These are phyloP conservation scores for Psococerastis gibbosa DNA, from an alignment of 2,888 invertebrate species.

Conservation along the genomic window DNA sequence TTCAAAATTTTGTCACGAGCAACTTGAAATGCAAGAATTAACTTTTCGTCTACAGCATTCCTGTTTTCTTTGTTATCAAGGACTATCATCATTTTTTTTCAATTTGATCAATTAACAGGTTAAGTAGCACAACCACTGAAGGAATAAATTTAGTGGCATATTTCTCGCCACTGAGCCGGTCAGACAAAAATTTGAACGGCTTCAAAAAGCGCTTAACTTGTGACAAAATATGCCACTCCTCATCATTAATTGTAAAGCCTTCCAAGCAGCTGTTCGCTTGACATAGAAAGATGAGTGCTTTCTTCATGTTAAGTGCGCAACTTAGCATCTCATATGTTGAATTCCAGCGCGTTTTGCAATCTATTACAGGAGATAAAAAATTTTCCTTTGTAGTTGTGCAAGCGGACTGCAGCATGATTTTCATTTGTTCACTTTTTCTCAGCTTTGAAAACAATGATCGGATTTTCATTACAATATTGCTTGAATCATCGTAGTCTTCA, in stretches of 20 bases:
- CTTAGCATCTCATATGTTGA: slow-evolving; percentile 15
- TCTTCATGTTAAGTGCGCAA: slow-evolving; percentile 14
- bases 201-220: slow-evolving; percentile 11
- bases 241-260: slow-evolving; percentile 3
- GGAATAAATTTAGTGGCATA: slow-evolving; percentile 17
- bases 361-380: slow-evolving; percentile 12
- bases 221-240: slow-evolving; percentile 11
- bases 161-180: slow-evolving; percentile 15
- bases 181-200: slow-evolving; percentile 10
- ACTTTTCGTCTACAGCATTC: slow-evolving; percentile 15
- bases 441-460: slow-evolving; percentile 14
- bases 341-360: slow-evolving; percentile 15
- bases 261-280: slow-evolving; percentile 4
- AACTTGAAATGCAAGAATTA: slow-evolving; percentile 17
- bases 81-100: slow-evolving; percentile 14
- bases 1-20: slow-evolving; percentile 18
- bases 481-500: slow-evolving; percentile 4
- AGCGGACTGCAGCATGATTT: slow-evolving; percentile 14
- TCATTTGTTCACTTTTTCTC: slow-evolving; percentile 14
- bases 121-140: slow-evolving; percentile 16
- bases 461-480: slow-evolving; percentile 14
- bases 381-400: slow-evolving; percentile 13
- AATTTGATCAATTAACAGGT: slow-evolving; percentile 17
- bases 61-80: slow-evolving; percentile 16
- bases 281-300: slow-evolving; percentile 6